phyloP scores from a whole-genome alignment of 2,113 vertebrate species.

The Peromyscus leucopus region DNA sequence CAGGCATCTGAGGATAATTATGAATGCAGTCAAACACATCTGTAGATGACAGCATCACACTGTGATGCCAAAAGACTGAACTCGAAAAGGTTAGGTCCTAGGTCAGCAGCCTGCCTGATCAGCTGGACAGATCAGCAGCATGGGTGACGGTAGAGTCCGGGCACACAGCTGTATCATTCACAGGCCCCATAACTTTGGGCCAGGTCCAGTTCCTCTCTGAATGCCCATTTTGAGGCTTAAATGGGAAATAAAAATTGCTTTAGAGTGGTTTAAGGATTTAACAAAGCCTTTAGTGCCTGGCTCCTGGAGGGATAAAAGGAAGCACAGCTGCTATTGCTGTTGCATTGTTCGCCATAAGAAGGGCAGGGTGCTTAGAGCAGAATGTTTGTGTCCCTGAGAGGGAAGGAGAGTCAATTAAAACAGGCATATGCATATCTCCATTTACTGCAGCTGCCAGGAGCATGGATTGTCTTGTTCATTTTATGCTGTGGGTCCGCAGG shows the following conservation, averaged over 20 bases:
- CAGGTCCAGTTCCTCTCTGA: not conserved
- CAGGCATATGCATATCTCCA: not conserved
- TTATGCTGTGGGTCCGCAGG: constrained; percentile 46
- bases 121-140: not conserved
- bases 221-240: not conserved
- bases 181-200: not conserved
- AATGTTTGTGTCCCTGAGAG: not conserved
- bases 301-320: not conserved
- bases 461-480: constrained; percentile 47
- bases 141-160: not conserved
- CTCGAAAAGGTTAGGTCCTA: not conserved
- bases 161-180: not conserved
- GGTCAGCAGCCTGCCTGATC: not conserved
- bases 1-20: not conserved
- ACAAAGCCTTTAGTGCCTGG: not conserved
- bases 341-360: not conserved
- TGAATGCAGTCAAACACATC: not conserved
- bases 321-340: not conserved
- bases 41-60: not conserved
- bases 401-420: constrained; percentile 36
- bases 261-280: not conserved
- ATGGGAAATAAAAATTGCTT: not conserved
- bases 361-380: not conserved
- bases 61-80: not conserved
- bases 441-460: not conserved